These are phyloP conservation scores for Zalophus californianus DNA, from an alignment of 2,797 vertebrate genomes.

Conservation along the genomic window DNA sequence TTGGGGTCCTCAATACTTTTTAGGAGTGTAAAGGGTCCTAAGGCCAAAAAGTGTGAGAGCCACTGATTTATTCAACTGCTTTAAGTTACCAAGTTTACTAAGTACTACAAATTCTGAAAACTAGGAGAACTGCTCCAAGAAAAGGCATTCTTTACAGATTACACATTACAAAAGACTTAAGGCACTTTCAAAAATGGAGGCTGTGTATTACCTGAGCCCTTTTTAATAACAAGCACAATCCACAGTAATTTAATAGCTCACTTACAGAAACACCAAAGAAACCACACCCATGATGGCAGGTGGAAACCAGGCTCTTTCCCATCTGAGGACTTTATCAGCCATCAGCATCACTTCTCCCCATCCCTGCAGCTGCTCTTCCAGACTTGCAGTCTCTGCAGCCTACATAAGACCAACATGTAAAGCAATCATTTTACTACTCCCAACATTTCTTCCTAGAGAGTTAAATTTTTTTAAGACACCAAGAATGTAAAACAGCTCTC, in stretches of 20 bases:
- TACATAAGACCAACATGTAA: constrained; percentile 75
- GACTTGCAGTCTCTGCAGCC: constrained; percentile 96
- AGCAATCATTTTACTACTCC: constrained; percentile 22
- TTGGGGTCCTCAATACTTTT: background rate
- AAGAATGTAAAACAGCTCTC: constrained; percentile 22
- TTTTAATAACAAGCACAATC: background rate
- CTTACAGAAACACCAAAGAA: constrained; percentile 96
- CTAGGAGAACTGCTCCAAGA: background rate
- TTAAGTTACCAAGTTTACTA: constrained; percentile 50
- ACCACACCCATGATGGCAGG: constrained; percentile 90
- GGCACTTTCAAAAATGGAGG: background rate
- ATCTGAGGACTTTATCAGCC: constrained; percentile 95
- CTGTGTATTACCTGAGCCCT: background rate
- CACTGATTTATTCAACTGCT: constrained; percentile 14
- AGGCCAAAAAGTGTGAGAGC: background rate
- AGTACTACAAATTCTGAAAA: constrained; percentile 54
- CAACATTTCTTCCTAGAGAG: background rate
- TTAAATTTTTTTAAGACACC: background rate
- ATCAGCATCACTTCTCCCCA: constrained; percentile 98
- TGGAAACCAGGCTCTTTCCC: constrained; percentile 98
- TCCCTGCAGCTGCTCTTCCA: constrained; percentile 97
- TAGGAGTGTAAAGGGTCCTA: background rate
- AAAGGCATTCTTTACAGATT: constrained; percentile 69
- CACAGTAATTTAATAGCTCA: constrained; percentile 70
- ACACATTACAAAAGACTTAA: constrained; percentile 46